Percentiles rank a stretch among this genome's conserved stretches.
phyloP scores from a whole-genome alignment of 1,140 invertebrate genomes.

The Eufriesea mexicana region DNA sequence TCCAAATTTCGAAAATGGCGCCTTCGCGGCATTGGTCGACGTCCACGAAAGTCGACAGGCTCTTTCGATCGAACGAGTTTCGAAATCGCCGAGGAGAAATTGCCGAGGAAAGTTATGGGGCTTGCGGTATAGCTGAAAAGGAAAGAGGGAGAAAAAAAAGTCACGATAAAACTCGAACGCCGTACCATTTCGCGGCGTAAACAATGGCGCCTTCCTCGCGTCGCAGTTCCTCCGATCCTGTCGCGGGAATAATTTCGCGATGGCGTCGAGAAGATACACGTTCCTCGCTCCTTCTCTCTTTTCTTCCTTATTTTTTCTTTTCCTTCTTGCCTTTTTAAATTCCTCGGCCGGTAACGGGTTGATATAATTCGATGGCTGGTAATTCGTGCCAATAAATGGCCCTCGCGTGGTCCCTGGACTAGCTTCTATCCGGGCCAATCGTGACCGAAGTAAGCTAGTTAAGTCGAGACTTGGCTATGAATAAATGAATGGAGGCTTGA shows the following conservation, averaged over 20 bases:
- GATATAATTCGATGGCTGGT: neutral
- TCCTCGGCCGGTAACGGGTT: too few relatives aligned
- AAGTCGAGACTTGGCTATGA: slow-evolving; percentile 22
- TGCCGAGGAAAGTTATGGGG: slow-evolving; percentile 64
- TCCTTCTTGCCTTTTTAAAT: too few relatives aligned
- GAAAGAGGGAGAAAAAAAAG: slow-evolving; percentile 41
- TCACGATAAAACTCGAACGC: slow-evolving; percentile 28
- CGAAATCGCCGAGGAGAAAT: slow-evolving; percentile 67
- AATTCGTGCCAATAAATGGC: neutral
- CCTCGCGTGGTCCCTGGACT: neutral
- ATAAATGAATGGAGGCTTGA: slow-evolving; percentile 38
- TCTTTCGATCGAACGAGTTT: slow-evolving; percentile 64
- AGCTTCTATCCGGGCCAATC: neutral
- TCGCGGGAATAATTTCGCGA: neutral
- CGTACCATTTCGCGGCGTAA: slow-evolving; percentile 2
- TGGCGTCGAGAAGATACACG: neutral
- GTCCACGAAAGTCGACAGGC: slow-evolving; percentile 63
- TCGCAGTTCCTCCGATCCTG: neutral
- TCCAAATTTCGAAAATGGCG: slow-evolving; percentile 24
- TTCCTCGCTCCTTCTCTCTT: too few relatives aligned
- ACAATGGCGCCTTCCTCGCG: slow-evolving; percentile 5
- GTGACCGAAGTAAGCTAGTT: neutral
- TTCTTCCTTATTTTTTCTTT: too few relatives aligned
- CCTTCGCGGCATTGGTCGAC: slow-evolving; percentile 6
- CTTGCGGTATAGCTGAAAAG: slow-evolving; percentile 31